These are phyloP conservation scores for Myoxocephalus aenaeus DNA, from an alignment of 2,797 vertebrate genomes.

Conservation along the genomic window DNA sequence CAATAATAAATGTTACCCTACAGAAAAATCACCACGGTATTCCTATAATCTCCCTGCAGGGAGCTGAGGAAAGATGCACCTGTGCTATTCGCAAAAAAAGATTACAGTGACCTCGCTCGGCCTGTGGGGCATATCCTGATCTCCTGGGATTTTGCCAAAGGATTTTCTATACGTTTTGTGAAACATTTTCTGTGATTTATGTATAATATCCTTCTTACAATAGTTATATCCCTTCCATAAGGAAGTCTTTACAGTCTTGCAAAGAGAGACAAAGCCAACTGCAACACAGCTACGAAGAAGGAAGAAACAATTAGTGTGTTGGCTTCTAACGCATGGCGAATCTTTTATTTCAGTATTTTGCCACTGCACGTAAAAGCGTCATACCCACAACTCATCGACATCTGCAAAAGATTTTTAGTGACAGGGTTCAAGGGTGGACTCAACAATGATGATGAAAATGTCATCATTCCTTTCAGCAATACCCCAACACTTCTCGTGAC, in stretches of 20 bases:
- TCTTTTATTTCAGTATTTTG: conserved; percentile 31
- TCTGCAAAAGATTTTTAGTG: conserved; percentile 41
- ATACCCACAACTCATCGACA: conserved; percentile 20
- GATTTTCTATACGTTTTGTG: conserved; percentile 7
- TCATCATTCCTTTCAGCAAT: conserved; percentile 59
- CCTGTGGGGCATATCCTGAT: conserved; percentile 26
- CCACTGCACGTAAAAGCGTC: background rate
- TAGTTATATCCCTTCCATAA: conserved; percentile 23
- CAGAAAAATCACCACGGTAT: background rate
- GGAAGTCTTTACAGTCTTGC: conserved; percentile 12
- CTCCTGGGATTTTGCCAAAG: conserved; percentile 9
- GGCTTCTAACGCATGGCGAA: conserved; percentile 24
- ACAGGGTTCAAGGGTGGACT: conserved; percentile 52
- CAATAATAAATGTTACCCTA: conserved; percentile 48
- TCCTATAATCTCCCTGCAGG: conserved; percentile 32
- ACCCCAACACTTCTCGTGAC: conserved; percentile 47
- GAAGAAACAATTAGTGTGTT: conserved; percentile 17
- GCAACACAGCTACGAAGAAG: conserved; percentile 19
- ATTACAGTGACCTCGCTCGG: conserved; percentile 37
- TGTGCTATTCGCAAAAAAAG: conserved; percentile 23
- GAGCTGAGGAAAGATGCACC: conserved; percentile 6
- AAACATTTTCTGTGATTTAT: conserved; percentile 41
- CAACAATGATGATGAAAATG: conserved; percentile 56
- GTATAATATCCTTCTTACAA: conserved; percentile 13
- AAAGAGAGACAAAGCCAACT: conserved; percentile 18